These are phyloP conservation scores for Cephus nigrinus DNA, from an alignment of 2,888 invertebrate species.

Conservation along the genomic window DNA sequence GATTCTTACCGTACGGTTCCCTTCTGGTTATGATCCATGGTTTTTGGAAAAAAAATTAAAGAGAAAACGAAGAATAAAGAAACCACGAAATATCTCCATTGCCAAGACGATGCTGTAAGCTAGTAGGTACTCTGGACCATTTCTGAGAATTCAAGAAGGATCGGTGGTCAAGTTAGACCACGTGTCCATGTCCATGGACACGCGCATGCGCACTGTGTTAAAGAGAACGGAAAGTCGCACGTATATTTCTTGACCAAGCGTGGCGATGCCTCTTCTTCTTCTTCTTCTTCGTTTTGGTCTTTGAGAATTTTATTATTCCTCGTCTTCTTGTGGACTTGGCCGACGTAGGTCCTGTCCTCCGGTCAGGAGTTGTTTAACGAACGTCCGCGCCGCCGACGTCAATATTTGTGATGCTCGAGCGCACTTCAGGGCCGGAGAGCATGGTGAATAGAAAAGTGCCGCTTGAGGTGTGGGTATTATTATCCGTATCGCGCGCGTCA, in stretches of 20 bases:
- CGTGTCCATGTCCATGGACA: background rate
- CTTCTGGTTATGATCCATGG: background rate
- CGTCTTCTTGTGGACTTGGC: background rate
- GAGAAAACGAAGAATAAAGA: background rate
- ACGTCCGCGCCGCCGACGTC: conserved; percentile 47
- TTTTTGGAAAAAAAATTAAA: background rate
- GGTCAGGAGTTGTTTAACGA: conserved; percentile 54
- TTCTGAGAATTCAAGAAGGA: background rate
- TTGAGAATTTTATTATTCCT: too few species aligned
- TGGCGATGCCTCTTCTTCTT: background rate
- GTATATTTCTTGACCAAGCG: background rate
- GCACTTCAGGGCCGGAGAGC: conserved; percentile 28
- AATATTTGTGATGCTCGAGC: conserved; percentile 59
- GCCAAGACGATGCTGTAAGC: background rate
- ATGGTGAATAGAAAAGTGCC: background rate
- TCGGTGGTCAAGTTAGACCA: background rate
- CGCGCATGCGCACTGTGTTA: background rate
- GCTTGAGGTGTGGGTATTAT: too few species aligned
- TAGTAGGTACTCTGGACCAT: background rate
- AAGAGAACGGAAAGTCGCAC: background rate
- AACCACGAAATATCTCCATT: background rate
- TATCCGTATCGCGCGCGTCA: too few species aligned
- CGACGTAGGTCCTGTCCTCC: conserved; percentile 16
- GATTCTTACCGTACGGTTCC: conserved; percentile 9
- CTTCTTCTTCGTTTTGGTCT: too few species aligned